These are phyloP conservation scores for Cacatua alba DNA, from an alignment of 2,113 vertebrate genomes.

Conservation along the genomic window DNA sequence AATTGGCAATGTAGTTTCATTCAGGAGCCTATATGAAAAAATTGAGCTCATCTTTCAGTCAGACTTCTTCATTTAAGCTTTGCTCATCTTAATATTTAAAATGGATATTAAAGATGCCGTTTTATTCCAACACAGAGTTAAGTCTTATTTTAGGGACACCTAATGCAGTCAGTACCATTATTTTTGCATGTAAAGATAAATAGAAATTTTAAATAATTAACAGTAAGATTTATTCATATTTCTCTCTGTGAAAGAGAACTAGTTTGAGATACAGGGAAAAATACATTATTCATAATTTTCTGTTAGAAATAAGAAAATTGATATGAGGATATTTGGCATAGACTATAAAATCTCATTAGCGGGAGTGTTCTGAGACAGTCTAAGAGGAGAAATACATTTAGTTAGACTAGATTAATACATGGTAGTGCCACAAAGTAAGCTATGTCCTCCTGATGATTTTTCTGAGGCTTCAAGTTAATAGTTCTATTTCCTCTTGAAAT, in stretches of 20 bases:
- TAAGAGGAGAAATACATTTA: background rate
- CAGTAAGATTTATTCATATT: background rate
- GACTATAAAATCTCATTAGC: conserved; percentile 58
- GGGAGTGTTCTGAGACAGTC: background rate
- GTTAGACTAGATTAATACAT: background rate
- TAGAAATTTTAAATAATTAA: conserved; percentile 19
- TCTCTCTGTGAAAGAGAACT: conserved; percentile 26
- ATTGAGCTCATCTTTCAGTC: background rate
- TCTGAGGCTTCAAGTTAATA: background rate
- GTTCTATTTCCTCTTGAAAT: background rate
- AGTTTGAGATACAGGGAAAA: conserved; percentile 46
- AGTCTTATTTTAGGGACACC: background rate
- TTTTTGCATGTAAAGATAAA: background rate
- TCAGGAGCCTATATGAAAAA: background rate
- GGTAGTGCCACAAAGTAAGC: background rate
- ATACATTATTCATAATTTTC: conserved; percentile 52
- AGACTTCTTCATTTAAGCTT: background rate
- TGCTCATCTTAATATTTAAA: background rate
- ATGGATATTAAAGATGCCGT: background rate
- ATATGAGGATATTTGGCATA: conserved; percentile 1
- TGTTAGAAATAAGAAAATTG: conserved; percentile 30
- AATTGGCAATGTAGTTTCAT: background rate
- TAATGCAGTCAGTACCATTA: background rate
- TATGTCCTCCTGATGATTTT: background rate
- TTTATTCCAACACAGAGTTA: background rate